These are phyloP conservation scores for Globodera ellingtonae DNA, from an alignment of 1,140 invertebrate genomes.

Conservation along the genomic window DNA sequence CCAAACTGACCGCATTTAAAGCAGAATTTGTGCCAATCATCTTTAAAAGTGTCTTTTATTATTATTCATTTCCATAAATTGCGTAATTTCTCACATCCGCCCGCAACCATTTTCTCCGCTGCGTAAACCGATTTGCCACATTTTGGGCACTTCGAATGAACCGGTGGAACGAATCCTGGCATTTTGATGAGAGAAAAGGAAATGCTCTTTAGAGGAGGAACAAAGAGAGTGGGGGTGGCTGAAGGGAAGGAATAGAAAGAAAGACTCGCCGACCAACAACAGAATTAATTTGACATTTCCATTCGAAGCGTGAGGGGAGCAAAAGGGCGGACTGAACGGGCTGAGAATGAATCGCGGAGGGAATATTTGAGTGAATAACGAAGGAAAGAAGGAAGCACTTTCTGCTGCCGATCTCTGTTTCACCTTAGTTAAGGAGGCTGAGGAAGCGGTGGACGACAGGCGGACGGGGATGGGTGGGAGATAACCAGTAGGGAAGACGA, in stretches of 20 bases:
- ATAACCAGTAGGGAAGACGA: background rate
- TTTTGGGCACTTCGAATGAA: constrained; percentile 95
- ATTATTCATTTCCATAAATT: background rate
- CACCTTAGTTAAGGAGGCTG: no score
- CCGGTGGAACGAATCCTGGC: constrained; percentile 84
- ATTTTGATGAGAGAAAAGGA: constrained; percentile 64
- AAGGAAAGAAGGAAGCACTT: background rate
- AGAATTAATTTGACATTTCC: background rate
- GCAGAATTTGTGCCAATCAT: constrained; percentile 83
- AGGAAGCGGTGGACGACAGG: background rate
- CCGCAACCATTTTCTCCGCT: constrained; percentile 92
- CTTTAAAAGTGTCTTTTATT: constrained; percentile 11
- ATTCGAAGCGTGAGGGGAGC: background rate
- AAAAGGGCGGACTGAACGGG: background rate
- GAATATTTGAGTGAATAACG: background rate
- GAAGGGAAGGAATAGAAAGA: background rate
- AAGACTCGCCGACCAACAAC: background rate
- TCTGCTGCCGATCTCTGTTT: background rate
- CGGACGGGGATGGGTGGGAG: background rate
- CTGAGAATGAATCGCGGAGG: no score
- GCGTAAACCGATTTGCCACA: constrained; percentile 97
- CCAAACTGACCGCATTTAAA: constrained; percentile 88
- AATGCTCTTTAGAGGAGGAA: background rate
- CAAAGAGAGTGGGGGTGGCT: background rate
- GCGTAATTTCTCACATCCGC: constrained; percentile 73